Percentiles rank a stretch among this genome's conserved stretches.
These are phyloP conservation scores for Atta texana DNA, from an alignment of 1,140 invertebrate genomes.

Conservation along the genomic window DNA sequence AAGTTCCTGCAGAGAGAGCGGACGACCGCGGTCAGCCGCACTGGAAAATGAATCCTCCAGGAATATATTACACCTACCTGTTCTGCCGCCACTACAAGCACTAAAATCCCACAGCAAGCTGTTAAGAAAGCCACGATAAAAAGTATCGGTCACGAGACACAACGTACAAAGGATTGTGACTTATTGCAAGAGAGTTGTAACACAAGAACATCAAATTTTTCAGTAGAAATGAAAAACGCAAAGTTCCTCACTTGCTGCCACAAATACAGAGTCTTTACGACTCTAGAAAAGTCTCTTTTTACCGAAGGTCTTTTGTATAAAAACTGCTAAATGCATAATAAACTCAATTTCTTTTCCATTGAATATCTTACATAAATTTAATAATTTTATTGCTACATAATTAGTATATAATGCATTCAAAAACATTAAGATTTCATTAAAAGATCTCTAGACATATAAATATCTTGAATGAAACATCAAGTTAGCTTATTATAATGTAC, in stretches of 20 bases:
- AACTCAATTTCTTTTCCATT: neutral
- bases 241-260: neutral
- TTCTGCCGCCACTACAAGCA: conserved; percentile 69
- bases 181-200: conserved; percentile 13
- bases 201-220: conserved; percentile 20
- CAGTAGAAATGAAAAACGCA: neutral
- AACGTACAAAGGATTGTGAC: conserved; percentile 42
- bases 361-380: neutral
- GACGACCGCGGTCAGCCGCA: conserved; percentile 66
- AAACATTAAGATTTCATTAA: neutral
- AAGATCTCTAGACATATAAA: neutral
- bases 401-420: neutral
- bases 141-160: conserved; percentile 13
- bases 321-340: neutral
- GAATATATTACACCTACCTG: conserved; percentile 82
- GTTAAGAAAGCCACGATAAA: conserved; percentile 59
- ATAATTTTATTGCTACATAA: neutral
- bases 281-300: neutral
- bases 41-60: conserved; percentile 77
- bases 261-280: neutral
- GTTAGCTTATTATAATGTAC: conserved; percentile 23
- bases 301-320: neutral
- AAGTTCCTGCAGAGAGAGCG: conserved; percentile 62
- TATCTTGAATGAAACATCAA: neutral
- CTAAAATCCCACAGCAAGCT: conserved; percentile 54